Evolutionary conservation across 2,888 invertebrate genomes (phyloP), one percentile per base, ranked within the genome.

Genomic region (Melieria picta): DNA sequence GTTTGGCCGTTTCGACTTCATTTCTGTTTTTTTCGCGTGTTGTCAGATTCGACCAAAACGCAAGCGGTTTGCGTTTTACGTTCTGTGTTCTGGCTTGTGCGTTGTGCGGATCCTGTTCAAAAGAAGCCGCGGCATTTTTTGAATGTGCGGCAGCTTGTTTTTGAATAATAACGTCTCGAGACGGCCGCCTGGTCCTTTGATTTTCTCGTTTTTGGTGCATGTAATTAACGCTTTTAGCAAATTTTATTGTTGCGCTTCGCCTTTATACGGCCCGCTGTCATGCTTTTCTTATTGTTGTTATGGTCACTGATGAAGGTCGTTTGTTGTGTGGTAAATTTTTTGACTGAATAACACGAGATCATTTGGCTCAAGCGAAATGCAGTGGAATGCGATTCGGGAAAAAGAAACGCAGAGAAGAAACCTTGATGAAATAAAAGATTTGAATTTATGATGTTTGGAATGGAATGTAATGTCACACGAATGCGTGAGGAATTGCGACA

Each of bases 191-290:
- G 30, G 30, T 61, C 69, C 42, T 63, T 63, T 69, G 63, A 63
- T 52, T 56, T 47, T 46, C 48, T 42, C 11, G 46, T 70, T 63
- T 72, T 72, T 73, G 50, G 74, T 80, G 80, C 76, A 79, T 77
- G 79, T 84, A 84, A 84, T 83, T 83, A 83, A 83, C 82, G 83
- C 83, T 83, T 84, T 83, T 84, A 81, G 80, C 81, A 78, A 78
- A 80, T 79, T 79, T 80, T 79, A 79, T 78, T 78, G 74, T 77
- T 76, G 76, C 74, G 65, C 69, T 66, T 67, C 74, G 65, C 69
- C 67, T 67, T 65, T 75, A 75, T 74, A 71, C 71, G 75, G 72
- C 56, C 60, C 55, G 56, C 55, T 69, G 69, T 69, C 62, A 56
- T 63, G 69, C 69, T 62, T 61, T 30, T 73, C 71, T 7, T 52